Percentiles rank a stretch among this genome's conserved stretches.
Conservation (phyloP, 1,140 invertebrate genomes). For the Ips nitidus region DNA sequence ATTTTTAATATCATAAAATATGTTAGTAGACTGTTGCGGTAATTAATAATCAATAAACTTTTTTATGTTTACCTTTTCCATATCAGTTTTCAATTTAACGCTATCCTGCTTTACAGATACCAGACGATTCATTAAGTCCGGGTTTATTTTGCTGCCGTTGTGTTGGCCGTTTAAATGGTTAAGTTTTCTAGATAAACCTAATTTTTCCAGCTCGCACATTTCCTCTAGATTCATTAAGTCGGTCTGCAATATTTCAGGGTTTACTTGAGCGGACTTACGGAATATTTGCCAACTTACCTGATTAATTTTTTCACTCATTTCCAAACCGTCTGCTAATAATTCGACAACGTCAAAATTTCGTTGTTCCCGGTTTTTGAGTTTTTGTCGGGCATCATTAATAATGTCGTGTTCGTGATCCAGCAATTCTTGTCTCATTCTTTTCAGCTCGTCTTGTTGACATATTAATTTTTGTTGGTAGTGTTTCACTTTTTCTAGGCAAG, state of each 20-base stretch:
- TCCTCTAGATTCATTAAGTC: slow-evolving; percentile 23
- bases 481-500: slow-evolving; percentile 40
- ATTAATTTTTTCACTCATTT: slow-evolving; percentile 29
- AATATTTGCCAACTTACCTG: slow-evolving; percentile 15
- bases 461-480: slow-evolving; percentile 38
- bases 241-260: slow-evolving; percentile 9
- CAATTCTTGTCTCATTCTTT: slow-evolving; percentile 34
- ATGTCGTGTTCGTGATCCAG: slow-evolving; percentile 34
- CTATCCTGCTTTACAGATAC: slow-evolving; percentile 23
- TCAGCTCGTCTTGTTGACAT: slow-evolving; percentile 36
- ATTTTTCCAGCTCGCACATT: slow-evolving; percentile 2
- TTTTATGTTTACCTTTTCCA: slow-evolving; percentile 26
- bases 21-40: background rate
- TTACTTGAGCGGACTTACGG: background rate
- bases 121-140: slow-evolving; percentile 9
- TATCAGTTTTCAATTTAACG: slow-evolving; percentile 34
- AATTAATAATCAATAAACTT: background rate
- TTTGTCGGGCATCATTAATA: slow-evolving; percentile 24
- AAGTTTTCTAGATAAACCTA: slow-evolving; percentile 16
- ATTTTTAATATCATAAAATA: slow-evolving; percentile 20
- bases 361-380: slow-evolving; percentile 13
- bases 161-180: background rate
- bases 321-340: slow-evolving; percentile 22
- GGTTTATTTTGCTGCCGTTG: background rate
- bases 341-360: slow-evolving; percentile 19